These are phyloP conservation scores for Alces alces DNA, from an alignment of 2,113 vertebrate genomes.

Conservation along the genomic window DNA sequence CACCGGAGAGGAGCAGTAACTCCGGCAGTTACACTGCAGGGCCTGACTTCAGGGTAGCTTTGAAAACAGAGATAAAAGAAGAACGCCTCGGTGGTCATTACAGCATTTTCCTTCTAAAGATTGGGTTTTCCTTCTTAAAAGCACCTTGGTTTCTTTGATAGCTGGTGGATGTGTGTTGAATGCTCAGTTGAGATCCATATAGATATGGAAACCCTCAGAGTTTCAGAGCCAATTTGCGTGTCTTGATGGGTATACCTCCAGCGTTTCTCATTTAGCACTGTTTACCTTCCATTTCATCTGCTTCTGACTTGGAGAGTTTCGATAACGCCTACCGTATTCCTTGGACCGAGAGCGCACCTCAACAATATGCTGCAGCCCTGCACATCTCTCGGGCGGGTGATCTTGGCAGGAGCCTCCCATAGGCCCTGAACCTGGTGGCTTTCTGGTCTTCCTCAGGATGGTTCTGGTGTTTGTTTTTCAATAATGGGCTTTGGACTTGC, in stretches of 20 bases:
- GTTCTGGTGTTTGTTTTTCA: neutral
- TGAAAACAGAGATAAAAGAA: neutral
- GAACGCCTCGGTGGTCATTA: neutral
- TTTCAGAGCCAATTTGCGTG: neutral
- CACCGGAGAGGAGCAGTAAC: neutral
- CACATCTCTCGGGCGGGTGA: fast-evolving
- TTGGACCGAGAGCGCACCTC: neutral
- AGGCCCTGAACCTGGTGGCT: neutral
- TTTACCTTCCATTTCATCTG: neutral
- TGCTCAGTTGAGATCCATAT: neutral
- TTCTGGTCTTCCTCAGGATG: neutral
- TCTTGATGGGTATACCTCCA: neutral
- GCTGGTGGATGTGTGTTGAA: neutral
- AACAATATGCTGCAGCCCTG: fast-evolving
- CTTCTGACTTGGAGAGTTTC: neutral
- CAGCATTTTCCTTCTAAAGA: neutral
- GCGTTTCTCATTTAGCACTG: neutral
- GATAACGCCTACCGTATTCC: neutral
- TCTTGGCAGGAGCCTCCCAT: fast-evolving
- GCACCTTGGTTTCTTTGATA: neutral
- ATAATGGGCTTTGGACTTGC: neutral
- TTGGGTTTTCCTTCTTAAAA: neutral
- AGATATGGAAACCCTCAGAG: neutral
- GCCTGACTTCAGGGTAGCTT: neutral
- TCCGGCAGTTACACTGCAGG: neutral